Evolutionary conservation across 2,797 vertebrate genomes (phyloP), one percentile per base, ranked within the genome.

Genomic region (Labeo calbasu): DNA sequence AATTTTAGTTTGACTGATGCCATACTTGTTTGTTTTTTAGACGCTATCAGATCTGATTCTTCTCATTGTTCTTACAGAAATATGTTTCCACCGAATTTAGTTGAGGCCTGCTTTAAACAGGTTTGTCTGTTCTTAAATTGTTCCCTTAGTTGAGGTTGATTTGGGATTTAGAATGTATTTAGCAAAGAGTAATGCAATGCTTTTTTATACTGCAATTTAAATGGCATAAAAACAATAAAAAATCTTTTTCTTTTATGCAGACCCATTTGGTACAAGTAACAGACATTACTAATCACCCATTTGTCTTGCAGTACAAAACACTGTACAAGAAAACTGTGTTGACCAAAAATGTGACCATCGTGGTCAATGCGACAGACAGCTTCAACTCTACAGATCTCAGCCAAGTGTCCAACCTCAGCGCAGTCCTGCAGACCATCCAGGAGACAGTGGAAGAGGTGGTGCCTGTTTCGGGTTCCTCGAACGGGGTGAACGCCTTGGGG

Each of bases 81-180:
- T 91, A 99, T 99, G 98, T 98, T 99, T 91, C 98, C 98, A 0
- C 97, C 97, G 55, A 99, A 99, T 92, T 94, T 99, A 81, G 96
- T 99, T 79, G 98, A 99, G 92, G 98, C 98, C 71, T 99, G 97
- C 93, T 99, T 99, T 92, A 97, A 97, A 93, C 98, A 99, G 98
- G 98, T 99, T 91, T 92, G 94, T 46, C 43, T 46, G 43, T 46
- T 9, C 43, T 46, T 46, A 46, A 46, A 46, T 46, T 46, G 43
- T 10, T 46, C 43, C 8, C 43, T 9, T 46, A 10, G 43, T 46
- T 46, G 43, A 46, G 43, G 40, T 43, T 43, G 32, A 36, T 36
- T 36, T 36, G 32, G 32, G 32, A 36, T 36, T 36, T 36, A 36
- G 32, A 36, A 36, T 4, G 32, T 36, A 36, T 36, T 36, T 36